A percentile compares a stretch with the other conserved stretches of the same genome.
Conservation (phyloP, 2,113 vertebrate species). For the Carollia perspicillata region DNA sequence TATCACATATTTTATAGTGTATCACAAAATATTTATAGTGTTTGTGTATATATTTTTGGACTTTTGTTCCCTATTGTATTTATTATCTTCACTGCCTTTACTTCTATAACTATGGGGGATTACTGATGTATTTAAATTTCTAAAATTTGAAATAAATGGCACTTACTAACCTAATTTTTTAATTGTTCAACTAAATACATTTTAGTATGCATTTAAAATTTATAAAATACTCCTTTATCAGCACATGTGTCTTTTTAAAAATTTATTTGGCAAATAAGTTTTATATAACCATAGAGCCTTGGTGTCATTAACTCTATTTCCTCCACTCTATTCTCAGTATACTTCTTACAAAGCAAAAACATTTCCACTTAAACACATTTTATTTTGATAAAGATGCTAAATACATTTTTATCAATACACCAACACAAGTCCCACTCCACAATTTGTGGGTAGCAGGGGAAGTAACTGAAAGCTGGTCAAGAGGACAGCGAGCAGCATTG, state of each 20-base stretch:
- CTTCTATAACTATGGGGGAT: neutral
- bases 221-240: neutral
- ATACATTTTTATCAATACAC: too few relatives aligned
- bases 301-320: neutral
- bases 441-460: too few relatives aligned
- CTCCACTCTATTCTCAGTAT: neutral
- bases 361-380: neutral
- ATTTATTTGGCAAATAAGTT: neutral
- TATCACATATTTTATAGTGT: neutral
- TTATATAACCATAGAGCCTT: neutral
- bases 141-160: neutral
- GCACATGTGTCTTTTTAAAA: neutral
- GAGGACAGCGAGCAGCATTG: too few relatives aligned
- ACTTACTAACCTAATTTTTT: neutral
- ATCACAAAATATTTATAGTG: neutral
- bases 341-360: neutral
- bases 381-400: neutral
- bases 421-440: neutral
- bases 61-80: neutral
- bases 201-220: constrained; percentile 2
- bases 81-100: neutral
- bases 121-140: neutral
- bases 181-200: neutral
- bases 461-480: too few relatives aligned
- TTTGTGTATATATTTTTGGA: neutral